Base-by-base conservation (phyloP, 1,140 invertebrate species). In the Cydia amplana region DNA sequence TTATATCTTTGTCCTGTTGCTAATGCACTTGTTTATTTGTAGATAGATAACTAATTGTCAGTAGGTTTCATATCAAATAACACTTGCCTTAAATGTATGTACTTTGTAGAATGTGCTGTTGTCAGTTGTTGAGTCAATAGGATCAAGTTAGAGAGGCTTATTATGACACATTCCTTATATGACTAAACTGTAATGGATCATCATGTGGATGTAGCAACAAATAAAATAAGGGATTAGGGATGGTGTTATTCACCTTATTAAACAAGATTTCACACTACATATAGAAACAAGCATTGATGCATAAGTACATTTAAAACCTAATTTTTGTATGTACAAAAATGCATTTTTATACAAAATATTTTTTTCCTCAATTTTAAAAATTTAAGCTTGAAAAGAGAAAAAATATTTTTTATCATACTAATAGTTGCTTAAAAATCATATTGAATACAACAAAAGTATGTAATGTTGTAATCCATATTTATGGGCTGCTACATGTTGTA, bases 11-110 rank as follows among this genome's bases (percentile, higher is more conserved):
- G 43, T 74, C 63, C 25, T 65, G 55, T 51, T 63, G 10, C 36
- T 70, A 70, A 70, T 70, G 65, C 65, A 55, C 73, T 74, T 63
- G 73, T 55, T 55, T 74, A 55, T 70, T 70, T 70, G 65, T 36
- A 60, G 9, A 18, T 36, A 70, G 65, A 70, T 70, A 70, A 70
- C n/a, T 36, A 70, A 36, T 70, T n/a, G 28, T 9, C n/a, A 7
- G 65, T 70, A 70, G 65, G 12, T 70, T 7, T 60, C 20, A 60
- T 60, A 60, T 60, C 55, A 60, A 60, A 60, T 60, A 23, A 60
- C 55, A 60, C 55, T 60, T 60, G 55, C 55, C 55, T 60, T 60
- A 23, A 60, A 23, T 60, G 55, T 23, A n/a, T n/a, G n/a, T n/a
- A n/a, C n/a, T n/a, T 60, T 60, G 20, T 60, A 60, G 55, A 60